phyloP scores from a whole-genome alignment of 2,888 invertebrate species.

The Acanthosepion lycidas region DNA sequence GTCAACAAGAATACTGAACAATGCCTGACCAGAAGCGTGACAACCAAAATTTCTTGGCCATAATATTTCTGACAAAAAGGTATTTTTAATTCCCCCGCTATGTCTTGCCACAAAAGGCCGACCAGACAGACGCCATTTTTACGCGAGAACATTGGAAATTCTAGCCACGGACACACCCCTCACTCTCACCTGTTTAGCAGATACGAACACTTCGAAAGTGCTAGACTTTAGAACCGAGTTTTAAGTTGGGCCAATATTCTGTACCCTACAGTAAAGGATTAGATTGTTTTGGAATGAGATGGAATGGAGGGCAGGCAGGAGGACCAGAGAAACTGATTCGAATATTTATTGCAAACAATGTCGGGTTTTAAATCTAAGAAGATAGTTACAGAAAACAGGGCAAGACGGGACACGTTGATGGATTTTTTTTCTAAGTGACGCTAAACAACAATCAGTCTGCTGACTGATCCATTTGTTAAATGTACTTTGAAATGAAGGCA shows the following conservation, averaged over 20 bases:
- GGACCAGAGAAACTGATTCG: no score
- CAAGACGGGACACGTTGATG: no score
- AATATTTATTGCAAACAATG: no score
- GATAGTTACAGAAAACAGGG: no score
- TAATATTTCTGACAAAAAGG: background rate
- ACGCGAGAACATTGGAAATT: background rate
- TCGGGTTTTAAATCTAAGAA: no score
- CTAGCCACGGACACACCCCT: background rate
- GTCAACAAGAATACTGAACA: background rate
- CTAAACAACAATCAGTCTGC: no score
- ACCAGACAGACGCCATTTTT: slow-evolving; percentile 18
- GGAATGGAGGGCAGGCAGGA: no score
- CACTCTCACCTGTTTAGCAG: background rate
- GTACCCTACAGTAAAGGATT: background rate
- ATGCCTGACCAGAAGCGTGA: background rate
- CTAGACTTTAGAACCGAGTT: background rate
- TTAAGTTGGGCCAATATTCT: background rate
- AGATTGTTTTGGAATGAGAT: no score
- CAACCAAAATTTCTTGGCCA: background rate
- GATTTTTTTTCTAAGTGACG: no score
- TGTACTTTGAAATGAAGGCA: no score
- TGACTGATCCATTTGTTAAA: no score
- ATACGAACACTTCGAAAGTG: background rate
- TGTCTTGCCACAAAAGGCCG: background rate
- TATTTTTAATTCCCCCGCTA: background rate